Evolutionary conservation across 1,140 invertebrate species (phyloP).

Genomic region (Trichomalopsis sarcophagae): DNA sequence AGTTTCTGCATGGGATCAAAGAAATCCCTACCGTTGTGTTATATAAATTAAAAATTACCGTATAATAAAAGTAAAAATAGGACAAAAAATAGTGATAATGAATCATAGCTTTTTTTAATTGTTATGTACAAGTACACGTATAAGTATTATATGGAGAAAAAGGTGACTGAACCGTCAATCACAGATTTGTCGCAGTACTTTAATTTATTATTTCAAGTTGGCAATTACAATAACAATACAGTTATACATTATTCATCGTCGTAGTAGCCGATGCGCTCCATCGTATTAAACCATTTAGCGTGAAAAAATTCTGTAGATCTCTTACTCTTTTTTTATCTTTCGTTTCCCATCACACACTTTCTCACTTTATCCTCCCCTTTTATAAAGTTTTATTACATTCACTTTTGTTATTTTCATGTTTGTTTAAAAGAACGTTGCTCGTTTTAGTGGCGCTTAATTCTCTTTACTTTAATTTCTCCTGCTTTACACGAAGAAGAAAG

Average conservation of each 20-base stretch:
- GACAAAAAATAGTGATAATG: no score
- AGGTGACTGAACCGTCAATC: background rate
- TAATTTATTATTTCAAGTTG: conserved; percentile 62
- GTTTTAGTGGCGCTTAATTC: background rate
- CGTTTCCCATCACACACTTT: background rate
- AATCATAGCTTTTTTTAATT: no score
- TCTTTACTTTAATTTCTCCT: background rate
- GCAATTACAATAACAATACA: conserved; percentile 66
- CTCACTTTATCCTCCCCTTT: background rate
- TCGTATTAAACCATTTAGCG: conserved; percentile 33
- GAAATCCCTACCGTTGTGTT: no score
- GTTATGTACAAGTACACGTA: no score
- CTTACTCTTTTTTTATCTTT: background rate
- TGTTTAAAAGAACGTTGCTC: background rate
- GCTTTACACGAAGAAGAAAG: conserved; percentile 8
- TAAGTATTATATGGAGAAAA: background rate
- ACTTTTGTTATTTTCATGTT: background rate
- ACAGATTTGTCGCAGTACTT: conserved; percentile 55
- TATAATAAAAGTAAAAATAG: no score
- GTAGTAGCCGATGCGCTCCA: background rate
- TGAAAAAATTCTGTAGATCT: conserved; percentile 30
- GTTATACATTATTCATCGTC: conserved; percentile 45
- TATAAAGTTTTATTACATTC: background rate
- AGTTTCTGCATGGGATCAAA: no score
- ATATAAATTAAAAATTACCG: no score